A percentile compares a stretch with the other conserved stretches of the same genome.
phyloP scores from a whole-genome alignment of 2,888 invertebrate species.

The Athripsodes cinereus region DNA sequence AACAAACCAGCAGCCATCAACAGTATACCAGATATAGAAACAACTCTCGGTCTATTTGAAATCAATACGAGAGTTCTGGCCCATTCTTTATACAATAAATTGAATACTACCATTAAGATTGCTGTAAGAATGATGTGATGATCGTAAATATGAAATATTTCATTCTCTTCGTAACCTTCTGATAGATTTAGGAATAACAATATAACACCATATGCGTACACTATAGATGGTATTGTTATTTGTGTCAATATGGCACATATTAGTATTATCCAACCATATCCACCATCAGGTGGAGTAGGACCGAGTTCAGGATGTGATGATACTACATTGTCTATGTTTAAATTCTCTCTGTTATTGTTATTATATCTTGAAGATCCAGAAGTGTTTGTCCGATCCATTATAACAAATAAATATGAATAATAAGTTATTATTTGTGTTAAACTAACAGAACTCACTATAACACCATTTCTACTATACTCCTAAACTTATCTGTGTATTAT shows the following conservation, averaged over 20 bases:
- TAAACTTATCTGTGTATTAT: background rate
- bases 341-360: constrained; percentile 25
- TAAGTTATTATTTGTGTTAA: background rate
- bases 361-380: background rate
- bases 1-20: constrained; percentile 53
- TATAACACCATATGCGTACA: constrained; percentile 51
- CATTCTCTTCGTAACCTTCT: constrained; percentile 42
- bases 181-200: constrained; percentile 47
- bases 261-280: constrained; percentile 62
- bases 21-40: constrained; percentile 52
- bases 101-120: constrained; percentile 52
- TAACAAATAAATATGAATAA: background rate
- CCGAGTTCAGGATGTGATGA: constrained; percentile 61
- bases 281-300: constrained; percentile 59
- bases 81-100: constrained; percentile 55
- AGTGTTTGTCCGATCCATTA: background rate
- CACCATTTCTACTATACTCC: too few relatives aligned
- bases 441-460: too few relatives aligned
- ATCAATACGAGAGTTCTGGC: constrained; percentile 50
- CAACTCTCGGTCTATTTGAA: constrained; percentile 54
- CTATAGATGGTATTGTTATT: constrained; percentile 51
- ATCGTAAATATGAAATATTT: constrained; percentile 49
- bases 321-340: constrained; percentile 54
- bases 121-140: constrained; percentile 54
- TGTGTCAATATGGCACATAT: constrained; percentile 54